Conservation (phyloP, 2,797 vertebrate genomes). For the Apogon talboti region DNA sequence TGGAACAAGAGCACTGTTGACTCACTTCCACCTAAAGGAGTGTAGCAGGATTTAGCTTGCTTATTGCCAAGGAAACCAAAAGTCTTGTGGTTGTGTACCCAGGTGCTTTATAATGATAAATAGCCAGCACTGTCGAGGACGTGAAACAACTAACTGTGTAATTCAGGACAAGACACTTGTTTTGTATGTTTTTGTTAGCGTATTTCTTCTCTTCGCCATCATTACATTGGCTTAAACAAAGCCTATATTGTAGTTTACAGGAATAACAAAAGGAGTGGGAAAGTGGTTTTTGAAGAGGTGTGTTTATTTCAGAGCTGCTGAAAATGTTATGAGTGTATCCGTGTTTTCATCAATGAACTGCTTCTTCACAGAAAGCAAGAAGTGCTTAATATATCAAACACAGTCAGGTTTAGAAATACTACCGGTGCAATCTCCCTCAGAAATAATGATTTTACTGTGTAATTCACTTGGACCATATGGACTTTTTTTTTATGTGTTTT, state of each 20-base stretch:
- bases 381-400: constrained; percentile 13
- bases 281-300: neutral
- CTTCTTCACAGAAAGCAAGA: constrained; percentile 6
- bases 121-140: constrained; percentile 34
- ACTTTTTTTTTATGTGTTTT: no score
- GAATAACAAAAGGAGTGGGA: neutral
- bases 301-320: neutral
- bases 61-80: constrained; percentile 81
- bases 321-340: constrained; percentile 3
- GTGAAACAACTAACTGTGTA: constrained; percentile 37
- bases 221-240: constrained; percentile 19
- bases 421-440: constrained; percentile 12
- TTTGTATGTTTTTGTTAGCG: constrained; percentile 8
- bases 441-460: constrained; percentile 14
- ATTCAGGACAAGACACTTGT: constrained; percentile 18
- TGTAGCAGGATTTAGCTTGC: constrained; percentile 75
- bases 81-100: constrained; percentile 45
- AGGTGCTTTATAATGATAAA: constrained; percentile 64
- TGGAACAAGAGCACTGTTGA: constrained; percentile 75
- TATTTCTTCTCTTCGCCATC: neutral
- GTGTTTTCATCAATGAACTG: constrained; percentile 41
- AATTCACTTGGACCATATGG: constrained; percentile 10
- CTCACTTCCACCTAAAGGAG: constrained; percentile 80
- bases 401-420: neutral
- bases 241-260: constrained; percentile 7